Conservation (phyloP, 2,113 vertebrate genomes). For the Oceanites oceanicus region DNA sequence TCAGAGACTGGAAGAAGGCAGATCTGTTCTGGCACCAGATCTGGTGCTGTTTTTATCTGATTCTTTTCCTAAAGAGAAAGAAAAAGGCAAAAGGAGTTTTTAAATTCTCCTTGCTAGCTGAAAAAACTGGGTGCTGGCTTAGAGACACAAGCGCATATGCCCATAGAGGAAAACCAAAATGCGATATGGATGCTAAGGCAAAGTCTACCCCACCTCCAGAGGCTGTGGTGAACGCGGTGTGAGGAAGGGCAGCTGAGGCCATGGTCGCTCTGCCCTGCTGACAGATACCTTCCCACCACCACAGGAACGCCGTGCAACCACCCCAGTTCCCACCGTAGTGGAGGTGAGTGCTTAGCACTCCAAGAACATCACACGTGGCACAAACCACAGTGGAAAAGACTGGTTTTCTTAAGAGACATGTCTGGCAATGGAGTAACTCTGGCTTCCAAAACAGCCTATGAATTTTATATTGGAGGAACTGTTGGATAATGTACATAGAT, state of each 20-base stretch:
- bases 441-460: not conserved
- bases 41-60: not conserved
- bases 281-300: not conserved
- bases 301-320: not conserved
- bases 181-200: not conserved
- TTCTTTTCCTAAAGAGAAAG: not conserved
- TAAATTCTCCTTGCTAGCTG: not conserved
- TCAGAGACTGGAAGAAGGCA: not conserved
- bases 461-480: not conserved
- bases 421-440: not conserved
- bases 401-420: not conserved
- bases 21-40: not conserved
- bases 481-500: not conserved
- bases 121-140: not conserved
- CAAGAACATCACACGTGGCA: not conserved
- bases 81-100: not conserved
- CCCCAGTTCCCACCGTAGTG: rapidly evolving
- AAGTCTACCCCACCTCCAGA: not conserved
- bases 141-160: not conserved
- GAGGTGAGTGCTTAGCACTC: not conserved
- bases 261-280: too few species aligned
- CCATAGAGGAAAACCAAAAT: not conserved
- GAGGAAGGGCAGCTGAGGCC: not conserved
- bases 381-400: not conserved
- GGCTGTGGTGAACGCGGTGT: rapidly evolving